Conservation (phyloP, 2,113 vertebrate genomes). For the Empidonax alnorum region DNA sequence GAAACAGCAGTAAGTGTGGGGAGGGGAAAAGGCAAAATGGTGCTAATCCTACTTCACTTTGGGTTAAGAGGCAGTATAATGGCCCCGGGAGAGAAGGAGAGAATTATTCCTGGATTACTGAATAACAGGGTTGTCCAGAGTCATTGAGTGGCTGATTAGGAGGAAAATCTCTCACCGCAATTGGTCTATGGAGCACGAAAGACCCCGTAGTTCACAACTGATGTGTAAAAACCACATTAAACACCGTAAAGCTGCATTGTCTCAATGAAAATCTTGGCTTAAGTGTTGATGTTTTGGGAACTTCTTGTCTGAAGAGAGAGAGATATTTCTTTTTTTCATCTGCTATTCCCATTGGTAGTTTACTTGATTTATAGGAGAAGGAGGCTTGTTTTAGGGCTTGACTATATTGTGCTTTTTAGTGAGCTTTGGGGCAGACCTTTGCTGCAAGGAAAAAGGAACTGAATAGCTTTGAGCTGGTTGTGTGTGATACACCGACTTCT, state of each 20-base stretch:
- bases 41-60: conserved; percentile 36
- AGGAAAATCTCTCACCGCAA: conserved; percentile 27
- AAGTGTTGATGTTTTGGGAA: background rate
- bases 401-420: background rate
- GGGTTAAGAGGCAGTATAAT: conserved; percentile 28
- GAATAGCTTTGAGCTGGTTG: background rate
- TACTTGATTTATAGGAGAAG: background rate
- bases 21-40: background rate
- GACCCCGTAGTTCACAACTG: background rate
- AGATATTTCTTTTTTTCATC: background rate
- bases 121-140: conserved; percentile 19
- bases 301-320: background rate
- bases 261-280: background rate
- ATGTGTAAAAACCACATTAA: background rate
- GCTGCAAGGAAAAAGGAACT: background rate
- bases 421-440: background rate
- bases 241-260: background rate
- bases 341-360: background rate
- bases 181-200: background rate
- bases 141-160: conserved; percentile 28
- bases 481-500: background rate
- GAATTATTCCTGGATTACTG: conserved; percentile 50
- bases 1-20: background rate
- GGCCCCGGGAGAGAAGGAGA: background rate
- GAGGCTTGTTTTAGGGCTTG: background rate